phyloP scores from a whole-genome alignment of 2,113 vertebrate species.

The Ranitomeya imitator region DNA sequence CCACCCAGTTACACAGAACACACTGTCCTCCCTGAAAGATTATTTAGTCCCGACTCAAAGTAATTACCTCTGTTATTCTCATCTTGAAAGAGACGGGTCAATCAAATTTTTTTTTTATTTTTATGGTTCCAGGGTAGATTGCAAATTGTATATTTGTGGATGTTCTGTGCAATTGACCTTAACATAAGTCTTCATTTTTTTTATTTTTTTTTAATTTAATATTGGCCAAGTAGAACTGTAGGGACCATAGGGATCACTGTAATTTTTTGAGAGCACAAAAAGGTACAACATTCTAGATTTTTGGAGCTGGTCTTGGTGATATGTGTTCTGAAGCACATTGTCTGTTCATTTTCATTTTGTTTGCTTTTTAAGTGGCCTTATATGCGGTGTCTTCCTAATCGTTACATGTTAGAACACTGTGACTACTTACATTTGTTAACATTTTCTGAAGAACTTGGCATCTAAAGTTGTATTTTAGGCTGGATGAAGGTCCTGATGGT shows the following conservation, averaged over 20 bases:
- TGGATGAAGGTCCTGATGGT: not conserved
- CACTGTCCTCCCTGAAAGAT: constrained; percentile 26
- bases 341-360: not conserved
- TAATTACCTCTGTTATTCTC: not conserved
- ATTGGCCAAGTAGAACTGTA: not conserved
- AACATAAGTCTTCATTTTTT: not conserved
- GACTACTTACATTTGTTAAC: not conserved
- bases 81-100: not conserved
- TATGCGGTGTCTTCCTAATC: not conserved
- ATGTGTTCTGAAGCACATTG: constrained; percentile 19
- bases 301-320: not conserved
- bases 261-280: not conserved
- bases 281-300: not conserved
- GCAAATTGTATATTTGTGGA: constrained; percentile 6
- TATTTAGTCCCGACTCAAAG: constrained; percentile 14
- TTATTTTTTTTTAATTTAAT: not conserved
- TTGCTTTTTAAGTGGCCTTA: constrained; percentile 15
- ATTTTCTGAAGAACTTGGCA: not conserved
- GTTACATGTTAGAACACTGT: not conserved
- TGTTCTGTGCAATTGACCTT: constrained; percentile 48
- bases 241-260: not conserved
- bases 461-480: not conserved
- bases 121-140: not conserved
- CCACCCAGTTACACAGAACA: constrained; percentile 12
- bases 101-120: not conserved